Conservation (phyloP, 2,113 vertebrate genomes). For the Fulica atra region DNA sequence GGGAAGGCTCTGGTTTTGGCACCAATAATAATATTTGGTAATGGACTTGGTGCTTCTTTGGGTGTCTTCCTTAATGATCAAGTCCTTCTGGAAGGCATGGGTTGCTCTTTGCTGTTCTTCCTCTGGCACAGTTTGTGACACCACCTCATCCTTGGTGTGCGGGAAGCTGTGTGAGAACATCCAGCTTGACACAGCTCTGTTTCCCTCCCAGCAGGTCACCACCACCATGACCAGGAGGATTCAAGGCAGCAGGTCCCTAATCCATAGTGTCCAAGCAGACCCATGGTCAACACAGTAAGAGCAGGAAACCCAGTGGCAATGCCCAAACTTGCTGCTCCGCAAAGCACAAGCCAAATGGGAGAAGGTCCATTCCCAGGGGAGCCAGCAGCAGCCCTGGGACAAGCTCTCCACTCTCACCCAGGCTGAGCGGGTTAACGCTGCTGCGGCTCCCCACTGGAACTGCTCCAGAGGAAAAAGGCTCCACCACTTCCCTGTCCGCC, state of each 20-base stretch:
- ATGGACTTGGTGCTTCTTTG: background rate
- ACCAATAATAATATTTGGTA: background rate
- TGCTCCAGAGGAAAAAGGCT: slow-evolving; percentile 57
- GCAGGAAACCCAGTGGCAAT: rapidly evolving
- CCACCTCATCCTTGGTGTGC: rapidly evolving
- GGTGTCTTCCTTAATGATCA: background rate
- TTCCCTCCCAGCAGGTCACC: background rate
- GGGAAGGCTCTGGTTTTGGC: background rate
- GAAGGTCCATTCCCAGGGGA: background rate
- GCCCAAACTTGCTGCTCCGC: background rate
- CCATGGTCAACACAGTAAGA: rapidly evolving
- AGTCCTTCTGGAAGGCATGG: background rate
- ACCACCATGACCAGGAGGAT: background rate
- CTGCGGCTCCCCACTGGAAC: background rate
- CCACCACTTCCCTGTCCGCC: background rate
- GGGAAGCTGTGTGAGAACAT: background rate
- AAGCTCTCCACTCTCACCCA: rapidly evolving
- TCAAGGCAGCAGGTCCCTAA: rapidly evolving
- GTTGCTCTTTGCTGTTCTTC: background rate
- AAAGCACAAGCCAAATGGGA: background rate
- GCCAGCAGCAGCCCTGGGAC: background rate
- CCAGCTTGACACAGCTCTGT: background rate
- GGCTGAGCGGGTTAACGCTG: slow-evolving; percentile 1
- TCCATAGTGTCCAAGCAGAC: background rate
- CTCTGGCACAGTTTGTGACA: background rate